These are phyloP conservation scores for Pantherophis alleghaniensis DNA, from an alignment of 2,797 vertebrate species.

Conservation along the genomic window DNA sequence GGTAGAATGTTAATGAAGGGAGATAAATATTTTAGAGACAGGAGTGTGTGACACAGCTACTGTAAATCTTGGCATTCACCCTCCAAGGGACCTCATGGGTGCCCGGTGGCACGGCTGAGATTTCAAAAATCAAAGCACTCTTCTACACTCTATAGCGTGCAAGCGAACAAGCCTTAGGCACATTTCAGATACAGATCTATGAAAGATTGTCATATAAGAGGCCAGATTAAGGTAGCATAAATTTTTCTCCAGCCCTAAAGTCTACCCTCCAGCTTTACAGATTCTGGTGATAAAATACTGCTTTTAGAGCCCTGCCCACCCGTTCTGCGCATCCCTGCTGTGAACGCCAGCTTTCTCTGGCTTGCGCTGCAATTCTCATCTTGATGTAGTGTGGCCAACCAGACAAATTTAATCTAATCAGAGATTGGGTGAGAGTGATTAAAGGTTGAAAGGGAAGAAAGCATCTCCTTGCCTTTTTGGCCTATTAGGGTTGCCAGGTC, in stretches of 20 bases:
- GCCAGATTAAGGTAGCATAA: conserved; percentile 24
- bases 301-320: background rate
- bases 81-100: conserved; percentile 3
- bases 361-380: background rate
- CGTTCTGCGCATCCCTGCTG: background rate
- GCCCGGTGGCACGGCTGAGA: background rate
- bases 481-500: background rate
- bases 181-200: conserved; percentile 21
- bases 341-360: background rate
- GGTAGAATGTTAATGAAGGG: background rate
- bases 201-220: conserved; percentile 19
- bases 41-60: background rate
- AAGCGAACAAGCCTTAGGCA: conserved; percentile 18
- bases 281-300: background rate
- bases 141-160: background rate
- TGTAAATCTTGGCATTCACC: background rate
- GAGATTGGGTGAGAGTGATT: background rate
- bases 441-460: background rate
- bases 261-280: conserved; percentile 25
- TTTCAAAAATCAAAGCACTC: conserved; percentile 24
- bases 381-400: background rate
- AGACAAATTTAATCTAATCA: background rate
- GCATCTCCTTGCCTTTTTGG: background rate
- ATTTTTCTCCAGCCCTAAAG: conserved; percentile 11
- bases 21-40: background rate